Evolutionary conservation across 2,113 vertebrate genomes (phyloP).

Genomic region (Rhabdornis inornatus): DNA sequence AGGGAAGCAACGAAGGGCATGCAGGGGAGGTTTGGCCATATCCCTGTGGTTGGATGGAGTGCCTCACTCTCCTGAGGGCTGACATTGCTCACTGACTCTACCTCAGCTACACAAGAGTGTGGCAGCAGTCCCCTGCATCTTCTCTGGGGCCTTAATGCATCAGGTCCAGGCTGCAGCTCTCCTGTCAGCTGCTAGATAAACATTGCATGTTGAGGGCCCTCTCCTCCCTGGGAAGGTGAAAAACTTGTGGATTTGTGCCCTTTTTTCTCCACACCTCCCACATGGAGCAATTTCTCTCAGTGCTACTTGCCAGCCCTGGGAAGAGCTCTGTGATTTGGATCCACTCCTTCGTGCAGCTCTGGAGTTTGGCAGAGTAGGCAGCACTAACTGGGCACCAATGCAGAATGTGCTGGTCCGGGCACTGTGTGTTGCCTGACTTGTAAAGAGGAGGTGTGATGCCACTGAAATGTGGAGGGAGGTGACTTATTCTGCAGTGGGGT

Average conservation of each 20-base stretch:
- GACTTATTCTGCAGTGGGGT: neutral
- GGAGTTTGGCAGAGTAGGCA: neutral
- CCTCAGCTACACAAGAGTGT: neutral
- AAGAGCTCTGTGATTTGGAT: conserved; percentile 9
- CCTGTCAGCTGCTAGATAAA: neutral
- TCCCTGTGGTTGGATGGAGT: neutral
- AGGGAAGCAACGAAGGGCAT: neutral
- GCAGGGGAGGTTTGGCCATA: neutral
- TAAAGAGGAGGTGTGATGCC: neutral
- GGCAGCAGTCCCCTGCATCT: neutral
- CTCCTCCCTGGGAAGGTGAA: neutral
- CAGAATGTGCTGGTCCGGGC: neutral
- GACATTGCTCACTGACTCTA: neutral
- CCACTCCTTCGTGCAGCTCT: neutral
- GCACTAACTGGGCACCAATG: neutral
- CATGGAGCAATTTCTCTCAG: neutral
- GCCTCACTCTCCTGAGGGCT: neutral
- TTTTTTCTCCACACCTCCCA: conserved; percentile 8
- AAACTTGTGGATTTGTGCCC: conserved; percentile 4
- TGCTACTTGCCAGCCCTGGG: neutral
- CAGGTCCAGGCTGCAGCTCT: neutral
- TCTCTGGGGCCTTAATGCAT: neutral
- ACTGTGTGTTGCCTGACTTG: neutral
- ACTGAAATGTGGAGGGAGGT: neutral
- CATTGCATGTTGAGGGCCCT: neutral